Conservation (phyloP, 1,140 invertebrate species). For the Heliothis virescens region DNA sequence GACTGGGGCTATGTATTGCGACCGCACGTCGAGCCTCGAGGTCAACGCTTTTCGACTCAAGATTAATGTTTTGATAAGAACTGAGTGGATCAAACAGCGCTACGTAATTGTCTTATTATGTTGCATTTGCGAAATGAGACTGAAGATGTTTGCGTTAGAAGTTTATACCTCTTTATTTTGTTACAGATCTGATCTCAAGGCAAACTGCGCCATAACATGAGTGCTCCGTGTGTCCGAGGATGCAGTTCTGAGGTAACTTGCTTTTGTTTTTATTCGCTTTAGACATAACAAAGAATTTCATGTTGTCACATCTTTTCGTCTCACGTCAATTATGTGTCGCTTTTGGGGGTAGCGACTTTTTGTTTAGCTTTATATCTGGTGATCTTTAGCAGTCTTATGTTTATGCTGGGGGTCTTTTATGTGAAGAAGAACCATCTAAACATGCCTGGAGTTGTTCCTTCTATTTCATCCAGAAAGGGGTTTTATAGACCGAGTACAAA, state of each 20-base stretch:
- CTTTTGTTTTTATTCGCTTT: conserved; percentile 25
- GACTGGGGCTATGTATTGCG: conserved; percentile 14
- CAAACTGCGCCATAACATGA: conserved; percentile 15
- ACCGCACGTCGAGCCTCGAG: conserved; percentile 25
- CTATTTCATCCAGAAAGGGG: neutral
- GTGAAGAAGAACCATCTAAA: too few species aligned
- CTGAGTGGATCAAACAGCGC: conserved; percentile 46
- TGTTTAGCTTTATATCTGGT: conserved; percentile 3
- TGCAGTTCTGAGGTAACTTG: conserved; percentile 8
- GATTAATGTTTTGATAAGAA: conserved; percentile 45
- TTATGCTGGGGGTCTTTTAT: too few species aligned
- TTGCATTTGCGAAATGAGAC: conserved; percentile 47
- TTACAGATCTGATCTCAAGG: conserved; percentile 44
- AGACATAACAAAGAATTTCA: neutral
- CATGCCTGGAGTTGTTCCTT: neutral
- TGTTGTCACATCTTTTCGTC: conserved; percentile 12
- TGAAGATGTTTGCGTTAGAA: conserved; percentile 43
- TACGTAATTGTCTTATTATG: conserved; percentile 52
- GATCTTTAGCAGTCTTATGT: neutral
- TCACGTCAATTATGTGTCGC: conserved; percentile 19
- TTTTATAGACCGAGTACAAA: neutral
- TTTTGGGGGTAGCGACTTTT: conserved; percentile 21
- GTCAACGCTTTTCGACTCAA: conserved; percentile 48
- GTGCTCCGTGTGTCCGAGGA: neutral
- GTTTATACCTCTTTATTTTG: conserved; percentile 41